phyloP scores from a whole-genome alignment of 2,797 vertebrate species.

The Orientallactaga sibirica region DNA sequence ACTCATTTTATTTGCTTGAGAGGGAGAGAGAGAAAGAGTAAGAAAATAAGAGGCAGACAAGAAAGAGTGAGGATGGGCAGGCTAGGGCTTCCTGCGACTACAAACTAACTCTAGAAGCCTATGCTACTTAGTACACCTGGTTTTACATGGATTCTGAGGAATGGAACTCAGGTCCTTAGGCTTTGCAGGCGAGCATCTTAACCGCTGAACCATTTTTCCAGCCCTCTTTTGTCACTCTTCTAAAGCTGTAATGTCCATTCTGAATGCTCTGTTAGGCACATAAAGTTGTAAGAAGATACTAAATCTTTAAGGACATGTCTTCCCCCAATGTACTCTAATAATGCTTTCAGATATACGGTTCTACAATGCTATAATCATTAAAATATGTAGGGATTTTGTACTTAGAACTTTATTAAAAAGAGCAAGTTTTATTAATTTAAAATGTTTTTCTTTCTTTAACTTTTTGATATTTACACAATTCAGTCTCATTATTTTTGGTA shows the following conservation, averaged over 20 bases:
- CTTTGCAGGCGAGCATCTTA: too few relatives aligned
- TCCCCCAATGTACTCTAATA: neutral
- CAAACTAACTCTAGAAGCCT: too few relatives aligned
- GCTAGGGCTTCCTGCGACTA: too few relatives aligned
- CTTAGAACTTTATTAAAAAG: neutral
- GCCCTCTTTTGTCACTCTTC: neutral
- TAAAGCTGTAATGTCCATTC: neutral
- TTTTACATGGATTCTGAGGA: too few relatives aligned
- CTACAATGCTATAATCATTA: neutral
- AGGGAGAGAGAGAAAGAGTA: too few relatives aligned
- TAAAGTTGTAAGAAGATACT: neutral
- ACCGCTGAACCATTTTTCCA: neutral
- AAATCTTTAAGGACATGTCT: neutral
- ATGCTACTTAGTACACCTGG: too few relatives aligned
- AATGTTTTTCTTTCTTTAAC: neutral
- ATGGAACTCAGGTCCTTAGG: too few relatives aligned
- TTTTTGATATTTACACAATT: conserved; percentile 8
- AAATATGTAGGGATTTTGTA: neutral
- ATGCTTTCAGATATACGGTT: neutral
- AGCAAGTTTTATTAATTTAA: too few relatives aligned
- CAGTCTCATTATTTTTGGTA: neutral
- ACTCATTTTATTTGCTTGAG: too few relatives aligned
- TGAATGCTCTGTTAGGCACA: neutral
- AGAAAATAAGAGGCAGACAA: too few relatives aligned
- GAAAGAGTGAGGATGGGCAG: too few relatives aligned